Evolutionary conservation across 2,113 vertebrate species (phyloP).

Genomic region (Gorsachius goisagi): DNA sequence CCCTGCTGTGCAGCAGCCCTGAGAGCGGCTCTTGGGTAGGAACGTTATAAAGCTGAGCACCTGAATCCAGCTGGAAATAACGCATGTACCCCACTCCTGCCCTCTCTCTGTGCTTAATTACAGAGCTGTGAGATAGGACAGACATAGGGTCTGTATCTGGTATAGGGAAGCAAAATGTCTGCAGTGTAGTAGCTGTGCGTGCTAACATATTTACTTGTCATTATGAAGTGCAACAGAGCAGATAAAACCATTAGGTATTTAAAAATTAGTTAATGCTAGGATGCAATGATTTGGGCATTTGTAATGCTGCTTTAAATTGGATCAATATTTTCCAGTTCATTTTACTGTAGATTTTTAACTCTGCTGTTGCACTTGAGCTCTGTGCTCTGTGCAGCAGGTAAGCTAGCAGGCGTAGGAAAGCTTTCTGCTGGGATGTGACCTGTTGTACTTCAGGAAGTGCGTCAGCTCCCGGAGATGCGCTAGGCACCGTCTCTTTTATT

Average conservation of each 20-base stretch:
- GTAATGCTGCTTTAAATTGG: slow-evolving; percentile 55
- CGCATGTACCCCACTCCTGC: accelerated
- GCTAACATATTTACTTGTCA: slow-evolving; percentile 44
- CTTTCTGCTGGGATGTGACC: background rate
- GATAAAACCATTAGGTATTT: slow-evolving; percentile 52
- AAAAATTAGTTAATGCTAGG: slow-evolving; percentile 68
- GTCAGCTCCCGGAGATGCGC: background rate
- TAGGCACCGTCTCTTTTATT: background rate
- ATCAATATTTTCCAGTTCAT: slow-evolving; percentile 69
- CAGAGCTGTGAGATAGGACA: background rate
- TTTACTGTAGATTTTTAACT: slow-evolving; percentile 56
- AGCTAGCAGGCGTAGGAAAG: background rate
- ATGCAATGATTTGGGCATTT: slow-evolving; percentile 63
- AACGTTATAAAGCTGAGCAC: background rate
- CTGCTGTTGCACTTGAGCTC: background rate
- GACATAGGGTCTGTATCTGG: background rate
- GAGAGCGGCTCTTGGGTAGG: background rate
- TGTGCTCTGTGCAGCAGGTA: background rate
- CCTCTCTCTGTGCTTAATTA: background rate
- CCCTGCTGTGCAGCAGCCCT: accelerated
- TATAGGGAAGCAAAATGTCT: background rate
- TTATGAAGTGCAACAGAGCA: slow-evolving; percentile 67
- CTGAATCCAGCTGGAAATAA: background rate
- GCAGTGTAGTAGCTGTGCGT: background rate
- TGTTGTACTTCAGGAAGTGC: background rate